Evolutionary conservation across 2,113 vertebrate species (phyloP).

Genomic region (Excalfactoria chinensis): DNA sequence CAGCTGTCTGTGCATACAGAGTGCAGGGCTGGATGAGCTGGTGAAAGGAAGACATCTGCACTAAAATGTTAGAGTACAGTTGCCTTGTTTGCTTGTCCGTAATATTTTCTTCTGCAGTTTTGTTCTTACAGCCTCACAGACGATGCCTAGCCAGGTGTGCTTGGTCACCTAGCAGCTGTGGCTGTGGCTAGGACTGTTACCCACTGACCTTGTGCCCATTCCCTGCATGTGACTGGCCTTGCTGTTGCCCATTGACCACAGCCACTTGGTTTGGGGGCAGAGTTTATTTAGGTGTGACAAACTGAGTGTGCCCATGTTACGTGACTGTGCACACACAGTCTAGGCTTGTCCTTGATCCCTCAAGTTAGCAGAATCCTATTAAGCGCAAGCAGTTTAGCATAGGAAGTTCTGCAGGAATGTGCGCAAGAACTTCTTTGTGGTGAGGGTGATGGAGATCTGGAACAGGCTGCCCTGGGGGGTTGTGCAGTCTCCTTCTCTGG

Average conservation of each 20-base stretch:
- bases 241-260: background rate
- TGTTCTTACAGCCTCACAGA: background rate
- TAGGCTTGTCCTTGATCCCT: background rate
- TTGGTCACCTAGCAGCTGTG: background rate
- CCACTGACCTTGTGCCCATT: background rate
- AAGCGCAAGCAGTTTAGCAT: background rate
- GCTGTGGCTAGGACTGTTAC: background rate
- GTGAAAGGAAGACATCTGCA: background rate
- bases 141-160: no score
- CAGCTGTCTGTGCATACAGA: background rate
- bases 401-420: no score
- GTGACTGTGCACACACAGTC: background rate
- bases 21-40: background rate
- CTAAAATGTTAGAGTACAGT: background rate
- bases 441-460: no score
- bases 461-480: no score
- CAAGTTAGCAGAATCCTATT: background rate
- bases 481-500: no score
- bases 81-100: background rate
- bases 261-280: background rate
- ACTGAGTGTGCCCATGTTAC: fast-evolving
- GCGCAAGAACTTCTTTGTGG: no score
- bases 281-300: fast-evolving
- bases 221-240: background rate
- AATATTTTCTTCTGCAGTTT: background rate